These are phyloP conservation scores for Enteromius treurensis DNA, from an alignment of 2,797 vertebrate genomes.

Conservation along the genomic window DNA sequence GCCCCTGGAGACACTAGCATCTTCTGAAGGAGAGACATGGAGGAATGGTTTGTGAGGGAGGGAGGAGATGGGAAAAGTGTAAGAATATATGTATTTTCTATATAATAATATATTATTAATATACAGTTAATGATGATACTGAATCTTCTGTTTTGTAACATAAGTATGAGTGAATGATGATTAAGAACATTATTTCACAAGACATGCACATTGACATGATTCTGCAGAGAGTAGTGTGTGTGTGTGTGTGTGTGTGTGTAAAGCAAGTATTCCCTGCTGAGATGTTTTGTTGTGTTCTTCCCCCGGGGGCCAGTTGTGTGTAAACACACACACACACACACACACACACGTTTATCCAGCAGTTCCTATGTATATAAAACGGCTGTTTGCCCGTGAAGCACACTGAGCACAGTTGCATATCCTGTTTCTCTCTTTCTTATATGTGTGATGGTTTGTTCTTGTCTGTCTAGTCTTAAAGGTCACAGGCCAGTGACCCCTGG, in stretches of 20 bases:
- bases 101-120: no score
- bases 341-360: background rate
- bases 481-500: background rate
- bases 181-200: background rate
- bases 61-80: background rate
- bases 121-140: no score
- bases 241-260: background rate
- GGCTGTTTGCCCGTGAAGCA: background rate
- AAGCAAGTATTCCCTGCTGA: background rate
- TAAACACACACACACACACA: background rate
- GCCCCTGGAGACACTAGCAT: background rate
- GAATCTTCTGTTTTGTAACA: background rate
- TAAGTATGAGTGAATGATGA: background rate
- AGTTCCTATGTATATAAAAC: background rate
- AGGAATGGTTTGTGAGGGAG: background rate
- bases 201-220: background rate
- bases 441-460: conserved; percentile 5
- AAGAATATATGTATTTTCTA: no score
- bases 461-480: conserved; percentile 7
- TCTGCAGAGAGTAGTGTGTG: background rate
- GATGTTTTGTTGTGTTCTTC: background rate
- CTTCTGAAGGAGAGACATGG: conserved; percentile 10
- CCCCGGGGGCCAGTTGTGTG: conserved; percentile 1
- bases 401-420: conserved; percentile 2
- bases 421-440: background rate